phyloP scores from a whole-genome alignment of 2,888 invertebrate genomes.

The Dynastes maya region DNA sequence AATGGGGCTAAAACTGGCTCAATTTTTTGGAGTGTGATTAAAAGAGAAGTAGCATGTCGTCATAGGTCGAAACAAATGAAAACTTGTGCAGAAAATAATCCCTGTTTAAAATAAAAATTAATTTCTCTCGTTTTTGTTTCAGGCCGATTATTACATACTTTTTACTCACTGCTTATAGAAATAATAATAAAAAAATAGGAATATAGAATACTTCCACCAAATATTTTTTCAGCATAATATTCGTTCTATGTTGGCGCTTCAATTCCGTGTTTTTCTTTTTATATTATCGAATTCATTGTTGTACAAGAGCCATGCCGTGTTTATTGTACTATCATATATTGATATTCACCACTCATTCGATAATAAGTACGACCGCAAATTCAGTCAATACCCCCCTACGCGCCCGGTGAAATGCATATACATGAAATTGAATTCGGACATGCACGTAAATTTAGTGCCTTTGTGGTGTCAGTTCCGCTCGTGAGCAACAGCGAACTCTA shows the following conservation, averaged over 20 bases:
- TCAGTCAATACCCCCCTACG: conserved; percentile 38
- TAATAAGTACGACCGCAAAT: conserved; percentile 51
- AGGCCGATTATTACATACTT: too few relatives aligned
- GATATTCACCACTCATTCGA: conserved; percentile 44
- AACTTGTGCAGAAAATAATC: too few relatives aligned
- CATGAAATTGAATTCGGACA: conserved; percentile 56
- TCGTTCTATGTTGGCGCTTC: background rate
- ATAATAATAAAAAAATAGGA: too few relatives aligned
- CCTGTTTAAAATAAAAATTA: too few relatives aligned
- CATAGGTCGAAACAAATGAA: too few relatives aligned
- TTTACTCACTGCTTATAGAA: too few relatives aligned
- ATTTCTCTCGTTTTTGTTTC: too few relatives aligned
- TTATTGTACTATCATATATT: conserved; percentile 16
- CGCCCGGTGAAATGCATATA: conserved; percentile 54
- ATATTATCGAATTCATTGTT: background rate
- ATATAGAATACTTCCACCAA: too few relatives aligned
- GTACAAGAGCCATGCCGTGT: background rate
- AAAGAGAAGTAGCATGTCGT: too few relatives aligned
- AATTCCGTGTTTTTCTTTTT: background rate
- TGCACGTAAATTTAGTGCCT: conserved; percentile 54
- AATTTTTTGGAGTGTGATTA: too few relatives aligned
- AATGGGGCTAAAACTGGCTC: too few relatives aligned
- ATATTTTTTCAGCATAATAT: too few relatives aligned
- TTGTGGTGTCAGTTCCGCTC: conserved; percentile 52
- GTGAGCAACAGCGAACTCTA: conserved; percentile 52